Percentiles rank a stretch among this genome's conserved stretches.
These are phyloP conservation scores for Stenodera caucasica DNA, from an alignment of 2,888 invertebrate genomes.

Conservation along the genomic window DNA sequence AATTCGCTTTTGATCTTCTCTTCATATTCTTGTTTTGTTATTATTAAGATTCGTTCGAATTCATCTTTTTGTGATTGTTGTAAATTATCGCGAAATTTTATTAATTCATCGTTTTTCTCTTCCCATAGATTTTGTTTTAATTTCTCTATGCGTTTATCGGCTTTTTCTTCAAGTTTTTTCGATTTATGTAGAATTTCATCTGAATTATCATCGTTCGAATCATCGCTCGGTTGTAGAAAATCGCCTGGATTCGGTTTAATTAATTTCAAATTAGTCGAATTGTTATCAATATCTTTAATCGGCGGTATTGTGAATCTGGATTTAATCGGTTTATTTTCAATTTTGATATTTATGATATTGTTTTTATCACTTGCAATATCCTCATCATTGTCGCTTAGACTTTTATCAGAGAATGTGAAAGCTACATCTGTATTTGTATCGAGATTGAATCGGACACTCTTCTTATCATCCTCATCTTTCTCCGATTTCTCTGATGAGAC, in stretches of 20 bases:
- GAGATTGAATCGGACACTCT: conserved; percentile 72
- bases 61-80: conserved; percentile 55
- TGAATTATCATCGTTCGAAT: conserved; percentile 36
- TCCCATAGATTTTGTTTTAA: conserved; percentile 63
- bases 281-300: conserved; percentile 37
- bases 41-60: conserved; percentile 58
- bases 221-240: conserved; percentile 60
- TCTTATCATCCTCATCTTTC: conserved; percentile 71
- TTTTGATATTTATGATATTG: conserved; percentile 45
- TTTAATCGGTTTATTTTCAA: conserved; percentile 36
- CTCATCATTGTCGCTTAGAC: conserved; percentile 43
- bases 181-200: conserved; percentile 32
- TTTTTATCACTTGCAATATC: conserved; percentile 36
- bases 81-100: conserved; percentile 50
- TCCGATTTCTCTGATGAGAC: conserved; percentile 45
- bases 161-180: conserved; percentile 43
- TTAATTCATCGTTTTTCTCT: conserved; percentile 53
- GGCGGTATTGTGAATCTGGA: conserved; percentile 47
- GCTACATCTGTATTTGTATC: conserved; percentile 56
- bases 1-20: conserved; percentile 50
- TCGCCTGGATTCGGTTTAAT: conserved; percentile 63
- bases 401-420: conserved; percentile 52
- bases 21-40: conserved; percentile 49
- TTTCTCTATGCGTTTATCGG: conserved; percentile 59
- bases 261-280: conserved; percentile 51